phyloP scores from a whole-genome alignment of 2,797 vertebrate genomes.

The Esox masquinongy region DNA sequence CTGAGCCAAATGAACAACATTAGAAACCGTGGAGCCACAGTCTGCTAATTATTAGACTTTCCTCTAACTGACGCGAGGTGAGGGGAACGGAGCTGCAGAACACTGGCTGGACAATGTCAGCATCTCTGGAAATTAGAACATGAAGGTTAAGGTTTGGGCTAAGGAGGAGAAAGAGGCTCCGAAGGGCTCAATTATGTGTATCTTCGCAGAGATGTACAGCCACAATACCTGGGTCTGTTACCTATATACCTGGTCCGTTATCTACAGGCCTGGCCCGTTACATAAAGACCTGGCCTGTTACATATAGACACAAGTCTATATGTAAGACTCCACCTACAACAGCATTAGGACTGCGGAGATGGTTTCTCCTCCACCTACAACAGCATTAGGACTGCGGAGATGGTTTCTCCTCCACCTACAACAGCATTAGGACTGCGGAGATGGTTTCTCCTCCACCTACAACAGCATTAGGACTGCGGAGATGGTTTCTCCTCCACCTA shows the following conservation, averaged over 20 bases:
- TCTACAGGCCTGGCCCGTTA: background rate
- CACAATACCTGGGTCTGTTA: slow-evolving; percentile 37
- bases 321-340: too few species aligned
- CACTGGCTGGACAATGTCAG: slow-evolving; percentile 58
- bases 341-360: too few species aligned
- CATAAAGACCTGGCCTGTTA: background rate
- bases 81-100: slow-evolving; percentile 38
- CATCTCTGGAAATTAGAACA: slow-evolving; percentile 78
- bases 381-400: too few species aligned
- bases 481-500: slow-evolving; percentile 24
- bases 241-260: background rate
- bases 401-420: too few species aligned
- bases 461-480: slow-evolving; percentile 19
- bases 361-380: too few species aligned
- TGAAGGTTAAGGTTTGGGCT: slow-evolving; percentile 82
- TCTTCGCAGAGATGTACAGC: slow-evolving; percentile 56
- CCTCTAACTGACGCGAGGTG: slow-evolving; percentile 58
- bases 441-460: too few species aligned
- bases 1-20: slow-evolving; percentile 72
- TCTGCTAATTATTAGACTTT: slow-evolving; percentile 81
- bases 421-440: too few species aligned
- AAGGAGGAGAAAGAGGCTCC: slow-evolving; percentile 64
- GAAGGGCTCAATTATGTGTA: slow-evolving; percentile 53
- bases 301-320: background rate
- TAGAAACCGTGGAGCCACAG: slow-evolving; percentile 66